These are phyloP conservation scores for Intellagama lesueurii DNA, from an alignment of 2,797 vertebrate genomes.

Conservation along the genomic window DNA sequence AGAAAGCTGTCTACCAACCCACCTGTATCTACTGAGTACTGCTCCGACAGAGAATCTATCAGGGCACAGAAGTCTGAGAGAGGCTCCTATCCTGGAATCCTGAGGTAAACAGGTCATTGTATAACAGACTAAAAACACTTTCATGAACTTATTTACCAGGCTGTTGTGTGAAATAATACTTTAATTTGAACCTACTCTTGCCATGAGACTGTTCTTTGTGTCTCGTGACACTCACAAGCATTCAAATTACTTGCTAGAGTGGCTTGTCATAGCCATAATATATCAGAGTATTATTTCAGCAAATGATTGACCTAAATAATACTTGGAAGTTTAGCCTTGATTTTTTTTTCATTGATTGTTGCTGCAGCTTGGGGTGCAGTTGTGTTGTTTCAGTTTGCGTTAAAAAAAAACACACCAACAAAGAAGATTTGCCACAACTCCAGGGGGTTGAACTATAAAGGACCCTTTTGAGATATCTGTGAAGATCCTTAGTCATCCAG, in stretches of 20 bases:
- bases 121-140: neutral
- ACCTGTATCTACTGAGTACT: neutral
- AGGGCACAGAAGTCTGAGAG: neutral
- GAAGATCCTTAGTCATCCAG: too few relatives aligned
- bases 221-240: too few relatives aligned
- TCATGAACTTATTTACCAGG: neutral
- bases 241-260: too few relatives aligned
- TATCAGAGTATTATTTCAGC: neutral
- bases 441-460: neutral
- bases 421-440: neutral
- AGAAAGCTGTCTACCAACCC: neutral
- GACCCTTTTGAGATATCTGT: too few relatives aligned
- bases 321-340: neutral
- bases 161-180: neutral
- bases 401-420: neutral
- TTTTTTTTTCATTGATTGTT: neutral
- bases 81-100: neutral
- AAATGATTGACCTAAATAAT: neutral
- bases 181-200: too few relatives aligned
- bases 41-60: too few relatives aligned
- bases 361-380: neutral
- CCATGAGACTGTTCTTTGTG: too few relatives aligned
- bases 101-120: neutral
- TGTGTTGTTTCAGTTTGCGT: neutral
- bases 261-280: too few relatives aligned